phyloP scores from a whole-genome alignment of 2,113 vertebrate species.

The Capreolus pygargus region DNA sequence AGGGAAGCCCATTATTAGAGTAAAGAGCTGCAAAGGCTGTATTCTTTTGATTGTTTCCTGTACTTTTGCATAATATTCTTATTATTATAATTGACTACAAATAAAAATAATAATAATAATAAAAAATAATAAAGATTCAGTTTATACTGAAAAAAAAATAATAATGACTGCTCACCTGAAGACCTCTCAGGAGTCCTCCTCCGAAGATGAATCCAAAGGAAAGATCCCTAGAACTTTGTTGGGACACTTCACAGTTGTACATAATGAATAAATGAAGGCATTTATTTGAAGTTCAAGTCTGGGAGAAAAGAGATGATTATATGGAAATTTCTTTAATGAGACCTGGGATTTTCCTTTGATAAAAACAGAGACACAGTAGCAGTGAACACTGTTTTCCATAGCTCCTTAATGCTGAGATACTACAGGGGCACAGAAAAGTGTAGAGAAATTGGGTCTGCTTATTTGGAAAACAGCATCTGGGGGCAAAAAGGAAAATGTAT shows the following conservation, averaged over 20 bases:
- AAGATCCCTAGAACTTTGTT: fast-evolving
- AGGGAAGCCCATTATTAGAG: background rate
- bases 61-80: background rate
- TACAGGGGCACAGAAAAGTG: background rate
- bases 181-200: background rate
- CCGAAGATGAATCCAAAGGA: background rate
- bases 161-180: background rate
- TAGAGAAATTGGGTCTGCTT: background rate
- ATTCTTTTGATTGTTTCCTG: background rate
- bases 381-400: background rate
- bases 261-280: background rate
- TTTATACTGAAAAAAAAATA: too few species aligned
- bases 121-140: too few species aligned
- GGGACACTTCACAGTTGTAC: background rate
- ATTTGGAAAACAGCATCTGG: background rate
- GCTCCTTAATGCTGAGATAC: background rate
- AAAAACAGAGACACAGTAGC: background rate
- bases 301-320: background rate
- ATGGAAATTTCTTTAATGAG: background rate
- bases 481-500: background rate
- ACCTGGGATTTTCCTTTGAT: background rate
- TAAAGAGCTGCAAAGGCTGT: background rate
- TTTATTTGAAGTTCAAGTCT: background rate
- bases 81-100: background rate
- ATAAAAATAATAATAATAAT: too few species aligned